Evolutionary conservation across 2,797 vertebrate genomes (phyloP).

Genomic region (Percopsis omiscomaycus): DNA sequence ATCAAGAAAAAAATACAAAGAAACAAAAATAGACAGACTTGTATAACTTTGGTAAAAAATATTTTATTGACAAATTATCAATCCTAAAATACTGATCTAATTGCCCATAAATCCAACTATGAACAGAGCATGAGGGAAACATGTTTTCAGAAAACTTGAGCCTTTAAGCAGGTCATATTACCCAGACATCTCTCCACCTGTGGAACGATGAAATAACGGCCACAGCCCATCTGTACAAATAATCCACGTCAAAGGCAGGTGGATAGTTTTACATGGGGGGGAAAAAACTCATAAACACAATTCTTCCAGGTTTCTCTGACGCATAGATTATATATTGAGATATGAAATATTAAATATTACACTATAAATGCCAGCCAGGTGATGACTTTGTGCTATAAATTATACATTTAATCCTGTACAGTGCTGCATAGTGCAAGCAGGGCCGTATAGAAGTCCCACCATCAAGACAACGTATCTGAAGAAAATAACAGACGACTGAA

Average conservation of each 20-base stretch:
- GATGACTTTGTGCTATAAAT: constrained; percentile 47
- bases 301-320: constrained; percentile 52
- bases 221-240: constrained; percentile 66
- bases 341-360: constrained; percentile 27
- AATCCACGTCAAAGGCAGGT: constrained; percentile 57
- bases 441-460: constrained; percentile 6
- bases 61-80: constrained; percentile 53
- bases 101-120: too few species aligned
- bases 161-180: constrained; percentile 21
- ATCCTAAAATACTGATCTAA: constrained; percentile 26
- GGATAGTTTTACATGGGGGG: constrained; percentile 54
- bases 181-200: constrained; percentile 54
- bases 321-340: not conserved
- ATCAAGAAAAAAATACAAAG: too few species aligned
- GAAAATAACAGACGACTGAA: constrained; percentile 18
- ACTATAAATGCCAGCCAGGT: constrained; percentile 36
- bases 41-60: not conserved
- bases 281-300: constrained; percentile 45
- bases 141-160: too few species aligned
- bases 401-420: constrained; percentile 8
- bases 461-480: constrained; percentile 19
- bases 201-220: constrained; percentile 63
- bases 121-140: constrained; percentile 7
- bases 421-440: constrained; percentile 22
- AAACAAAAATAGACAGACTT: too few species aligned